Evolutionary conservation across 2,113 vertebrate species (phyloP).

Genomic region (Nestor notabilis): DNA sequence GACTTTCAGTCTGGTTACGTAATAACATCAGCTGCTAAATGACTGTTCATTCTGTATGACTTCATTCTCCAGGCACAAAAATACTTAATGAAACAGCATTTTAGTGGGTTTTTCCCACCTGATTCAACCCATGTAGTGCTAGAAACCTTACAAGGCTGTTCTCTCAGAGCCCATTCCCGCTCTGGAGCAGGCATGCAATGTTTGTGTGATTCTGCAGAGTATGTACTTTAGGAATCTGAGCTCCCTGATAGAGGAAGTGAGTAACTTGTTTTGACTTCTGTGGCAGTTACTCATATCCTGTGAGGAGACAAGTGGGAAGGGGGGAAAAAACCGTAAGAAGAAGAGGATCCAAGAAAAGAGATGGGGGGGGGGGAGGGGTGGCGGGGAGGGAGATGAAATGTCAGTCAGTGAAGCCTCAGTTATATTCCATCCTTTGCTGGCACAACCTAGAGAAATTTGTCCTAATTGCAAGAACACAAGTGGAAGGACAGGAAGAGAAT

Average conservation of each 20-base stretch:
- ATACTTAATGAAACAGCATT: background rate
- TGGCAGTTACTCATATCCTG: constrained; percentile 59
- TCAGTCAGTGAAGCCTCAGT: background rate
- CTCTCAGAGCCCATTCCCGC: background rate
- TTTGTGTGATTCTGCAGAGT: background rate
- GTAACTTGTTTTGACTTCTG: constrained; percentile 23
- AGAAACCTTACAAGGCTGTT: background rate
- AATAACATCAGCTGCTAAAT: background rate
- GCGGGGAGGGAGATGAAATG: background rate
- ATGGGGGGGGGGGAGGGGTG: background rate
- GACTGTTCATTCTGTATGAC: background rate
- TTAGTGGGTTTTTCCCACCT: background rate
- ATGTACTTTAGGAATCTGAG: background rate
- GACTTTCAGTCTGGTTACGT: too few relatives aligned
- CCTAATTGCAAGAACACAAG: background rate
- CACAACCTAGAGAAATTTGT: background rate
- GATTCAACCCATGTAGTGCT: background rate
- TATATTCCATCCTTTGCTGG: background rate
- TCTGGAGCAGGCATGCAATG: background rate
- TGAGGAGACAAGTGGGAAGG: constrained; percentile 13
- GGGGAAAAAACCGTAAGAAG: background rate
- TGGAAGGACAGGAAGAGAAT: background rate
- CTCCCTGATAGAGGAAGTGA: constrained; percentile 42
- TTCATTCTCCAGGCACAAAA: background rate
- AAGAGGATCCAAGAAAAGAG: background rate